phyloP scores from a whole-genome alignment of 2,888 invertebrate species.

The Rotaria magnacalcarata region DNA sequence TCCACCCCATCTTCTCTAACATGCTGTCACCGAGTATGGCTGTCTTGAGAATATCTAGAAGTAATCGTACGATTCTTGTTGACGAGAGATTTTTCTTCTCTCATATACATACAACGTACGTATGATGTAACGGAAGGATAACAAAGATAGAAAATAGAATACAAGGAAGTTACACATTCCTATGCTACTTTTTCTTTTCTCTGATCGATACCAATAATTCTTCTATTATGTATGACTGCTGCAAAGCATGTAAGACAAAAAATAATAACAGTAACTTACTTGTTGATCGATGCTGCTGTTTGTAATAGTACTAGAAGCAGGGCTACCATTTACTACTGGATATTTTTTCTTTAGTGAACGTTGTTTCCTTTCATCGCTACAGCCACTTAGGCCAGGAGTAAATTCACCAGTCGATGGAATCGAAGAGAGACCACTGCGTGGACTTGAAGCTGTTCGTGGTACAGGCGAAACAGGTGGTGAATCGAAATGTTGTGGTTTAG shows the following conservation, averaged over 20 bases:
- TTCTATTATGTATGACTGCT: not conserved
- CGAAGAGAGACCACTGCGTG: constrained; percentile 4
- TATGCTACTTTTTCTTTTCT: not conserved
- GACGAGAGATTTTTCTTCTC: constrained; percentile 1
- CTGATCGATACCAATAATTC: not conserved
- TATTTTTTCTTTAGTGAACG: not conserved
- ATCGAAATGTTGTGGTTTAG: constrained; percentile 21
- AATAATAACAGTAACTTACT: not conserved
- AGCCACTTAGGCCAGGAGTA: not conserved
- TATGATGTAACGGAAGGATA: not conserved
- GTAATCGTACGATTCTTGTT: not conserved
- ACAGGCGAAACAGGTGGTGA: constrained; percentile 28
- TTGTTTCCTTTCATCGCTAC: not conserved
- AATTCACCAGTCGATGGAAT: not conserved
- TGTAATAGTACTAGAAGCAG: not conserved
- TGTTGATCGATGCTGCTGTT: not conserved
- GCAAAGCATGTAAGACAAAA: not conserved
- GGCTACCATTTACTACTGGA: not conserved
- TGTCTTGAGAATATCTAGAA: not conserved
- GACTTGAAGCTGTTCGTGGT: constrained; percentile 24
- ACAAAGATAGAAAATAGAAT: not conserved
- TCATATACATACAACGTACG: not conserved
- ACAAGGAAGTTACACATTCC: not conserved
- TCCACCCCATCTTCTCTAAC: not conserved
- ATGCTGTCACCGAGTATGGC: not conserved